Conservation (phyloP, 2,888 invertebrate genomes). For the Nemapogon koenigi region DNA sequence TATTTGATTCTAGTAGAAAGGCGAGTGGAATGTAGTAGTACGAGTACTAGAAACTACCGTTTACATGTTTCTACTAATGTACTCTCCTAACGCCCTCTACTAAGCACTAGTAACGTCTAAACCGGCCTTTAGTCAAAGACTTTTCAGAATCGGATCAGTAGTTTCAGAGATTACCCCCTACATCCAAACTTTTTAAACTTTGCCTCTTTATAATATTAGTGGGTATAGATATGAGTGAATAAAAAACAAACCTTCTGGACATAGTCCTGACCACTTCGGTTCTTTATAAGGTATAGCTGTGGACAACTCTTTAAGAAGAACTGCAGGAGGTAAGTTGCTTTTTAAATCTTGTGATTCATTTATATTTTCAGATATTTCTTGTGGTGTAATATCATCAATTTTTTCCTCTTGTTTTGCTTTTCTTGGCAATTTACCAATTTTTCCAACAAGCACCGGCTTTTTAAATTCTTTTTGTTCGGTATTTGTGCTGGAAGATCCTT, state of each 20-base stretch:
- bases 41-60: too few species aligned
- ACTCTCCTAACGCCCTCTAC: too few species aligned
- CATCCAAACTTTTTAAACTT: too few species aligned
- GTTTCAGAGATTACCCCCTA: too few species aligned
- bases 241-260: constrained; percentile 42
- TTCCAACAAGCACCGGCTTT: constrained; percentile 59
- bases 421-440: constrained; percentile 58
- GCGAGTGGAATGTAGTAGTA: too few species aligned
- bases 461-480: constrained; percentile 42
- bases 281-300: constrained; percentile 73
- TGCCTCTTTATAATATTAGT: too few species aligned
- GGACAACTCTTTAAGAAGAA: constrained; percentile 36
- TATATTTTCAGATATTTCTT: constrained; percentile 3
- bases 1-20: too few species aligned
- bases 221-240: too few species aligned
- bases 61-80: too few species aligned
- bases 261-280: constrained; percentile 82
- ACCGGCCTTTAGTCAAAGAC: too few species aligned
- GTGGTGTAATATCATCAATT: constrained; percentile 13
- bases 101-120: too few species aligned
- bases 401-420: constrained; percentile 26
- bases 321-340: constrained; percentile 30
- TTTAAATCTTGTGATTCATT: constrained; percentile 20
- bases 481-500: constrained; percentile 16
- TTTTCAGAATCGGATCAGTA: too few species aligned